These are phyloP conservation scores for Kobus ellipsiprymnus DNA, from an alignment of 2,113 vertebrate species.

Conservation along the genomic window DNA sequence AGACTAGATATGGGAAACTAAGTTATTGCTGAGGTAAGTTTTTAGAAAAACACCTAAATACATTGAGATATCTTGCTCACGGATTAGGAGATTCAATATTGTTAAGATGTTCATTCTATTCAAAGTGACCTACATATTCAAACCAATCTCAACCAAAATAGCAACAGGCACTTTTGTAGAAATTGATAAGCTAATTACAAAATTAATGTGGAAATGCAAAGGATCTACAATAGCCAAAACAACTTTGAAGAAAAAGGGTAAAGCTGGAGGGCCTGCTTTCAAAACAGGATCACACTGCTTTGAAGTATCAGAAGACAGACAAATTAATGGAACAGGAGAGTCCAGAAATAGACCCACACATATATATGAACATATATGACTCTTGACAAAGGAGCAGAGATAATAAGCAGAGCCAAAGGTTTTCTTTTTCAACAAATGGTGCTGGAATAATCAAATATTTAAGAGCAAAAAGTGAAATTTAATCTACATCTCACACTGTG, in stretches of 20 bases:
- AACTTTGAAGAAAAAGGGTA: background rate
- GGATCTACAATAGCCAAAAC: background rate
- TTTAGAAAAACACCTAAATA: background rate
- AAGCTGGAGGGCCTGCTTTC: background rate
- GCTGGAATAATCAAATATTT: background rate
- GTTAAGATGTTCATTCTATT: background rate
- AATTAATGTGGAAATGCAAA: background rate
- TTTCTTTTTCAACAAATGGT: background rate
- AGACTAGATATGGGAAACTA: background rate
- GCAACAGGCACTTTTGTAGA: background rate
- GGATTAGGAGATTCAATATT: background rate
- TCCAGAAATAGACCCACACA: background rate
- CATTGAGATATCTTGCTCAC: background rate
- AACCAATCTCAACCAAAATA: background rate
- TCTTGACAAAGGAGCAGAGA: conserved; percentile 5
- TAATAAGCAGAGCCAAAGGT: background rate
- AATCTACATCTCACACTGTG: background rate
- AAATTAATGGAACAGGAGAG: background rate
- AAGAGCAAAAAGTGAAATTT: conserved; percentile 10
- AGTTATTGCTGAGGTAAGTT: background rate
- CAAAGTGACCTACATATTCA: background rate
- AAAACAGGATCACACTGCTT: background rate
- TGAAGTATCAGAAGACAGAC: background rate
- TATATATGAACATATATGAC: background rate
- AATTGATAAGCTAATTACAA: background rate